Evolutionary conservation across 2,888 invertebrate genomes (phyloP).

Genomic region (Xanthorhoe designata): DNA sequence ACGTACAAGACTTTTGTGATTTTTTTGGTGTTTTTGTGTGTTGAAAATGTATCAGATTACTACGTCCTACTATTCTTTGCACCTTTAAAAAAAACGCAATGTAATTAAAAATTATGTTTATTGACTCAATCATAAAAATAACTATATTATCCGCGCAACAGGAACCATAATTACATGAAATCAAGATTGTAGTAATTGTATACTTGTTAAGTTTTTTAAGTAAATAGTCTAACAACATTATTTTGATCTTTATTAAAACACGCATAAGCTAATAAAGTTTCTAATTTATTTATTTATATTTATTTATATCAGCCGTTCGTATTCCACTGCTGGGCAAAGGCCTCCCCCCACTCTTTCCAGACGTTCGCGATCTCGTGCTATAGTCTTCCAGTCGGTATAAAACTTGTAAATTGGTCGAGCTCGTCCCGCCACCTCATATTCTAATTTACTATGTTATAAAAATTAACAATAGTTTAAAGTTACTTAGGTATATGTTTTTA

Average conservation of each 20-base stretch:
- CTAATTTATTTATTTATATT: neutral
- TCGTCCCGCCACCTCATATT: no score
- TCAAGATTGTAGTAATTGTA: conserved; percentile 56
- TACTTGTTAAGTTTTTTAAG: conserved; percentile 59
- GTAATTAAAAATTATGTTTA: conserved; percentile 29
- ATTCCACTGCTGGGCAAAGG: no score
- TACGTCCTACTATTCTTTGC: no score
- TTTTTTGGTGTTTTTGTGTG: no score
- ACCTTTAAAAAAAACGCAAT: neutral
- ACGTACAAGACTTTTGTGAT: conserved; percentile 5
- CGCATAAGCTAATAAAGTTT: conserved; percentile 56
- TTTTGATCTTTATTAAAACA: conserved; percentile 67
- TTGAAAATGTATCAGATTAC: no score
- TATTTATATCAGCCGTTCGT: no score
- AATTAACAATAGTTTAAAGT: neutral
- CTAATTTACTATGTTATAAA: neutral
- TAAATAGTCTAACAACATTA: conserved; percentile 59
- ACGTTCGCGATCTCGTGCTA: no score
- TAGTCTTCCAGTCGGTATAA: no score
- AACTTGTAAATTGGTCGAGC: no score
- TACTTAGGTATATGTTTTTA: no score
- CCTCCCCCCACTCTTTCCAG: no score
- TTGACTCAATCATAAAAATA: conserved; percentile 28
- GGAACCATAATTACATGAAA: conserved; percentile 47
- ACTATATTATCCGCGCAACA: conserved; percentile 27